Evolutionary conservation across 2,113 vertebrate genomes (phyloP).

Genomic region (Craseonycteris thonglongyai): DNA sequence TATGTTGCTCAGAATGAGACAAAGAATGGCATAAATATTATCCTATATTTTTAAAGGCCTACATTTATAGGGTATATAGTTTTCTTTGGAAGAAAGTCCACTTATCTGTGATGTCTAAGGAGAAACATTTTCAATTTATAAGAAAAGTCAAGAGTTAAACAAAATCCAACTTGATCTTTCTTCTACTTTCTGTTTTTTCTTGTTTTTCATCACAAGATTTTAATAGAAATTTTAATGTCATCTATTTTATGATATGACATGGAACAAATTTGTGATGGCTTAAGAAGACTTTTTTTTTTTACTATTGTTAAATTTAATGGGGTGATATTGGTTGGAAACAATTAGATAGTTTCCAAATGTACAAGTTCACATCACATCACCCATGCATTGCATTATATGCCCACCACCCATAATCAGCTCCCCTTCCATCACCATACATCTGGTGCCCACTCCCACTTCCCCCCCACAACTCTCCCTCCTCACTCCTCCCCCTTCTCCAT

Average conservation of each 20-base stretch:
- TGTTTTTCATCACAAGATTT: not conserved
- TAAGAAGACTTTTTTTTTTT: no score
- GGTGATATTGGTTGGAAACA: no score
- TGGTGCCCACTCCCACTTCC: no score
- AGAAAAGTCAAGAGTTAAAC: not conserved
- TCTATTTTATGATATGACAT: constrained; percentile 32
- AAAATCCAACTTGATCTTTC: not conserved
- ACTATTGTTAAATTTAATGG: no score
- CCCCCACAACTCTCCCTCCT: no score
- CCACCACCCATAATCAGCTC: no score
- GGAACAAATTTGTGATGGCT: constrained; percentile 54
- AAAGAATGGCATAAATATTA: not conserved
- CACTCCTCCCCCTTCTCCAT: no score
- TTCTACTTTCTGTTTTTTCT: not conserved
- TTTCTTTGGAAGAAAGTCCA: not conserved
- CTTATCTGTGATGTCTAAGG: not conserved
- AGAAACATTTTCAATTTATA: not conserved
- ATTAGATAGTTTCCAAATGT: no score
- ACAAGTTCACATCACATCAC: no score
- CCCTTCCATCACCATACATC: no score
- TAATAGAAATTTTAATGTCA: constrained; percentile 49
- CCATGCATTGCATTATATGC: no score
- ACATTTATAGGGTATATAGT: not conserved
- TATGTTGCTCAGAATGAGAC: not conserved
- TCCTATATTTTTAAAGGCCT: not conserved